Evolutionary conservation across 1,140 invertebrate species (phyloP), one percentile per base, ranked within the genome.

Genomic region (Odontomachus brunneus): DNA sequence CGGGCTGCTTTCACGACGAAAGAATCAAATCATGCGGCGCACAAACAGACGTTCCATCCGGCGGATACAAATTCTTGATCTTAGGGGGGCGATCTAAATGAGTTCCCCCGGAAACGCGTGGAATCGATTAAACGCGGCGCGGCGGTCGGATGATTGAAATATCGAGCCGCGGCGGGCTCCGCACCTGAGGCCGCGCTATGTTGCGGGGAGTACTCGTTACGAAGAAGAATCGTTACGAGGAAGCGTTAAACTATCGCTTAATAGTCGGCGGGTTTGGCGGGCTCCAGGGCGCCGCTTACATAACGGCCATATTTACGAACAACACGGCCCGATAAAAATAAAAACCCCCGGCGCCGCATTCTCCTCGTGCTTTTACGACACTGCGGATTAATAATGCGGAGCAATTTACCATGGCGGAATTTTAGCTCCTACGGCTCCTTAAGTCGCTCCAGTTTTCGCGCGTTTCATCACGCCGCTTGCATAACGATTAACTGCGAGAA

Each of bases 241-340:
- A 80, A 71, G 75, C 67, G 65, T 80, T 69, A 80, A 80, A 71
- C 80, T 72, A 76, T 72, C 71, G 80, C 57, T 72, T 82, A 74
- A 74, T 60, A 76, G 57, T 73, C 26, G 80, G n/a, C 22, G 29
- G 24, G 26, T 82, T 62, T 53, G 55, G 66, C 22, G 53, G n/a
- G 49, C 60, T 29, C 33, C 55, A 11, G 53, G n/a, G n/a, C 24
- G 22, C 33, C 55, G 76, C 57, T 60, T 73, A 62, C 7, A 38
- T 75, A 63, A 75, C 69, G 12, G 69, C 24, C 29, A 17, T 60
- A 78, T 80, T 71, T 80, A 71, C 75, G 65, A 48, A n/a, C 29
- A 66, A 33, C 11, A 48, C 17, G 60, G 51, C 1, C 19, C 51
- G 75, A 78, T 59, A 80, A 80, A 80, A 80, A 80, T 26, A 17